phyloP scores from a whole-genome alignment of 2,888 invertebrate genomes.

The Temnothorax rugatulus region DNA sequence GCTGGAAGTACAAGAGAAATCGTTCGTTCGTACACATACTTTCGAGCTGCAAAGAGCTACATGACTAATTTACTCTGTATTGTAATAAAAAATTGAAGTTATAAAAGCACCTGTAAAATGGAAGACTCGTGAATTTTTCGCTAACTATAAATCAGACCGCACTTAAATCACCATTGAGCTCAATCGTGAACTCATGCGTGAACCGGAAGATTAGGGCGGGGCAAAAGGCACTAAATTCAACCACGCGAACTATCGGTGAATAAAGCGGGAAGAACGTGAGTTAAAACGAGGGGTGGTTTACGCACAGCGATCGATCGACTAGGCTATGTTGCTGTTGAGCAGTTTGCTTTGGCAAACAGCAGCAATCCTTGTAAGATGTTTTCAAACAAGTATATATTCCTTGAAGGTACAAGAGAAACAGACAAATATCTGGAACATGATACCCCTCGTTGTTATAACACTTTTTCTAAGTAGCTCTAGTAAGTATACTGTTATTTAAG shows the following conservation, averaged over 20 bases:
- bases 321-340: conserved; percentile 8
- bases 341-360: conserved; percentile 16
- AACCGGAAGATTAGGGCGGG: conserved; percentile 27
- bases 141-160: conserved; percentile 20
- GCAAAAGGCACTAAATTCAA: conserved; percentile 32
- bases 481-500: neutral
- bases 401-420: neutral
- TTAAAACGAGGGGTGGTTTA: conserved; percentile 27
- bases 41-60: neutral
- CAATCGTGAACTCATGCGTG: conserved; percentile 3
- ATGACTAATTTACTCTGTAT: neutral
- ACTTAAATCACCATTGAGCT: conserved; percentile 23
- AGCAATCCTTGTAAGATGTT: conserved; percentile 26
- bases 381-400: conserved; percentile 1
- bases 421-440: neutral
- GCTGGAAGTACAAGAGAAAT: neutral
- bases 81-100: neutral
- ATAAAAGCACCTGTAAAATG: neutral
- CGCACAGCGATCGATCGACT: conserved; percentile 35
- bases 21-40: neutral
- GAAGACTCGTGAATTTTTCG: conserved; percentile 7
- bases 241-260: conserved; percentile 24
- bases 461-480: neutral
- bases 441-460: neutral
- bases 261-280: conserved; percentile 1